phyloP scores from a whole-genome alignment of 2,888 invertebrate genomes.

The Adineta ricciae region DNA sequence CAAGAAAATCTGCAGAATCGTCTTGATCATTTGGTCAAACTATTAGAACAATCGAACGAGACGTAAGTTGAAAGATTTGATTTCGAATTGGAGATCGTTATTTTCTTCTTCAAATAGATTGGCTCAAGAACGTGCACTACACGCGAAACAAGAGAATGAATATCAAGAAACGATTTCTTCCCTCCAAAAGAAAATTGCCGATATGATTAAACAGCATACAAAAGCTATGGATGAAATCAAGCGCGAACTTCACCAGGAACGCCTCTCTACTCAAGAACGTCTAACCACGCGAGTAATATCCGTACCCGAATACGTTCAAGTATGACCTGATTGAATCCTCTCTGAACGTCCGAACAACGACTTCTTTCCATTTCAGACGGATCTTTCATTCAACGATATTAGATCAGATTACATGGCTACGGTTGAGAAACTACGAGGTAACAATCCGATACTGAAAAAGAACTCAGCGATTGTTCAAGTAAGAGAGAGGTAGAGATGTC shows the following conservation, averaged over 20 bases:
- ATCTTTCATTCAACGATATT: not conserved
- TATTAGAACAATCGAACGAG: not conserved
- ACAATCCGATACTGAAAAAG: conserved; percentile 12
- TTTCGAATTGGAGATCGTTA: no score
- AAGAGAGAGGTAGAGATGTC: not conserved
- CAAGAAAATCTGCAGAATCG: not conserved
- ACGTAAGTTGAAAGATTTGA: no score
- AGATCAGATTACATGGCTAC: not conserved
- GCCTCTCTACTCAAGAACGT: not conserved
- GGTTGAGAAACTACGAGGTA: conserved; percentile 13
- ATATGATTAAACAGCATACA: conserved; percentile 11
- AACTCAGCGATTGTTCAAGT: conserved; percentile 17
- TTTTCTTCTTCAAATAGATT: no score
- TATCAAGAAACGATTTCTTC: conserved; percentile 15
- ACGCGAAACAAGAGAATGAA: conserved; percentile 15
- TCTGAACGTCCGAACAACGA: not conserved
- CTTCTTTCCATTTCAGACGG: not conserved
- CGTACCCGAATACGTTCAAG: conserved; percentile 16
- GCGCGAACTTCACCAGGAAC: not conserved
- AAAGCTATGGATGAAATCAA: conserved; percentile 5
- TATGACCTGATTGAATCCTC: not conserved
- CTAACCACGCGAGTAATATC: not conserved
- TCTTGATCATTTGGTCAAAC: not conserved
- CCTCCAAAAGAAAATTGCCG: not conserved
- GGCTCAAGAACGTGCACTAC: not conserved